Evolutionary conservation across 2,888 invertebrate genomes (phyloP).

Genomic region (Tinea semifulvella): DNA sequence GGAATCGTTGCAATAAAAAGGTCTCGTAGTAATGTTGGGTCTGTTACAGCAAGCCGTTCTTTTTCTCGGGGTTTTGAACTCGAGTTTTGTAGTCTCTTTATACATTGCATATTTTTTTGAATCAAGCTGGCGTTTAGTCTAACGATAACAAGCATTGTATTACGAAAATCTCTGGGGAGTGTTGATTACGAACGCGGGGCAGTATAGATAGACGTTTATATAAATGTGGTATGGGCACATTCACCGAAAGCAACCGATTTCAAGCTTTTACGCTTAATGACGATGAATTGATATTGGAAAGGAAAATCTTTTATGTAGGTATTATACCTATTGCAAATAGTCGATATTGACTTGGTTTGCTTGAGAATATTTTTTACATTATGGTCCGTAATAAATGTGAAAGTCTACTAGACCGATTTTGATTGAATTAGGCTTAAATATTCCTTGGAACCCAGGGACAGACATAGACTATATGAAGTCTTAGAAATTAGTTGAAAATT

Average conservation of each 20-base stretch:
- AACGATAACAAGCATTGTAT: not conserved
- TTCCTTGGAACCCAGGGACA: too few species aligned
- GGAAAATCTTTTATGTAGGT: slow-evolving; percentile 27
- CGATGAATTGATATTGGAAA: slow-evolving; percentile 48
- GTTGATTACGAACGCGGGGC: not conserved
- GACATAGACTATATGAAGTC: too few species aligned
- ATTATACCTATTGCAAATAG: slow-evolving; percentile 10
- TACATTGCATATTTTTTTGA: not conserved
- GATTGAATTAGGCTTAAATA: too few species aligned
- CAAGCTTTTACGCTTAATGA: slow-evolving; percentile 49
- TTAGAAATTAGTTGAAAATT: too few species aligned
- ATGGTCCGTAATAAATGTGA: too few species aligned
- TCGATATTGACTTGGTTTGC: slow-evolving; percentile 1
- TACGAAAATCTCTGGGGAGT: not conserved
- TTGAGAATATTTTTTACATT: too few species aligned
- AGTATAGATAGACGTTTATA: slow-evolving; percentile 4
- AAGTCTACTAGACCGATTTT: too few species aligned
- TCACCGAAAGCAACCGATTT: slow-evolving; percentile 28
- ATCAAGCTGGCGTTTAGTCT: not conserved
- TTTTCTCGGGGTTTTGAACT: too few species aligned
- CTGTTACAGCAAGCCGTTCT: too few species aligned
- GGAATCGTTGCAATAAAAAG: not conserved
- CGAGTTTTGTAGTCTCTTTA: too few species aligned
- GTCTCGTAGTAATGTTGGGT: too few species aligned
- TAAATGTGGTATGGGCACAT: not conserved